Conservation (phyloP, 2,797 vertebrate genomes). For the Yasuhikotakia modesta region DNA sequence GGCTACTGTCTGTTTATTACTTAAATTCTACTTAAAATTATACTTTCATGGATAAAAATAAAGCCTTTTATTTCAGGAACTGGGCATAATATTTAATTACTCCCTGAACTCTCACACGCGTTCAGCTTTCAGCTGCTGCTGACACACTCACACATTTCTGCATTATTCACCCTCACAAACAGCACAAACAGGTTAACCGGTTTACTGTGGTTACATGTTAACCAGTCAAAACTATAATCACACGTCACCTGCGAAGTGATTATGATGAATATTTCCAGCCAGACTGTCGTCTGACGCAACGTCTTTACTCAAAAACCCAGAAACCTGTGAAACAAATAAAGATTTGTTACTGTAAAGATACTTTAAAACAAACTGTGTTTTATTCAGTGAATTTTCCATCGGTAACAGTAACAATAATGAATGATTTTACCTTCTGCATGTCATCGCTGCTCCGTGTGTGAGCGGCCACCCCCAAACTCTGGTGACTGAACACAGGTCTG, state of each 20-base stretch:
- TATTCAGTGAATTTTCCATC: neutral
- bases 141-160: conserved; percentile 19
- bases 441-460: conserved; percentile 79
- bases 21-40: neutral
- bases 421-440: conserved; percentile 66
- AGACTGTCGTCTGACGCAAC: conserved; percentile 85
- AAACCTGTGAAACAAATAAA: conserved; percentile 71
- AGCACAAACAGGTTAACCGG: conserved; percentile 40
- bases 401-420: neutral
- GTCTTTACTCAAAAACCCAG: conserved; percentile 76
- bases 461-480: conserved; percentile 80
- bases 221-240: conserved; percentile 30
- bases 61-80: no score
- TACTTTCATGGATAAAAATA: no score
- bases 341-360: no score
- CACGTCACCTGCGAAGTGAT: conserved; percentile 86
- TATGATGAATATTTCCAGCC: conserved; percentile 79
- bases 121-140: neutral
- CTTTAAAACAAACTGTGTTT: no score
- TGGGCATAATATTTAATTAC: neutral
- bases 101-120: neutral
- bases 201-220: conserved; percentile 32
- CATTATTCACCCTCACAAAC: conserved; percentile 28
- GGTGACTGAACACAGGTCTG: conserved; percentile 76
- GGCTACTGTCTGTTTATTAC: neutral